Evolutionary conservation across 2,113 vertebrate genomes (phyloP).

Genomic region (Myotis lucifugus): DNA sequence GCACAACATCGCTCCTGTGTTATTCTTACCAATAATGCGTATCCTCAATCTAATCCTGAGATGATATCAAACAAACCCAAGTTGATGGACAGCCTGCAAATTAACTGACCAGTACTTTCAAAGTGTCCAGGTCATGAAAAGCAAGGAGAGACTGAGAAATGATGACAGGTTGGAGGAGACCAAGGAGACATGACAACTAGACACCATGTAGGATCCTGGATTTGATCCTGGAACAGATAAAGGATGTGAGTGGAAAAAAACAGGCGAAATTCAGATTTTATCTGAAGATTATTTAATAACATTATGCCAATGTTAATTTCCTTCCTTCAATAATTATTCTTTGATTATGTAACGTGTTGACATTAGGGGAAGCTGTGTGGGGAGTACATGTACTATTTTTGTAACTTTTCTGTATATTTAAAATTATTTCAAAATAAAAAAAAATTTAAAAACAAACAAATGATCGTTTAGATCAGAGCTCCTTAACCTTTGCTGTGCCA

Average conservation of each 20-base stretch:
- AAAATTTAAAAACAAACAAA: too few species aligned
- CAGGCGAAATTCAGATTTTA: background rate
- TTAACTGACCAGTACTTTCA: conserved; percentile 9
- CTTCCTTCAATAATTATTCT: background rate
- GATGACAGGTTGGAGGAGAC: background rate
- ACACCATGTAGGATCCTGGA: background rate
- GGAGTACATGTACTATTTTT: background rate
- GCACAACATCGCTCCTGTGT: background rate
- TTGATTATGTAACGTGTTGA: background rate
- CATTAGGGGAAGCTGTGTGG: background rate
- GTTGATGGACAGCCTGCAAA: background rate
- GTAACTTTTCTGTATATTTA: background rate
- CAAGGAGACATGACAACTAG: background rate
- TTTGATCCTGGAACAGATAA: background rate
- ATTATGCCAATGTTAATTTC: background rate
- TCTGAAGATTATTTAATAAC: background rate
- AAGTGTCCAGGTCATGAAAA: background rate
- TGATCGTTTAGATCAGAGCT: background rate
- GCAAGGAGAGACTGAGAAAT: background rate
- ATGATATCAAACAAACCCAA: background rate
- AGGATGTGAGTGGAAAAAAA: background rate
- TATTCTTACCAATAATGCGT: background rate
- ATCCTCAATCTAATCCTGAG: background rate
- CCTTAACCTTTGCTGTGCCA: background rate
- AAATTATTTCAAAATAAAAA: conserved; percentile 16